Evolutionary conservation across 2,797 vertebrate genomes (phyloP).

Genomic region (Limnodromus scolopaceus): DNA sequence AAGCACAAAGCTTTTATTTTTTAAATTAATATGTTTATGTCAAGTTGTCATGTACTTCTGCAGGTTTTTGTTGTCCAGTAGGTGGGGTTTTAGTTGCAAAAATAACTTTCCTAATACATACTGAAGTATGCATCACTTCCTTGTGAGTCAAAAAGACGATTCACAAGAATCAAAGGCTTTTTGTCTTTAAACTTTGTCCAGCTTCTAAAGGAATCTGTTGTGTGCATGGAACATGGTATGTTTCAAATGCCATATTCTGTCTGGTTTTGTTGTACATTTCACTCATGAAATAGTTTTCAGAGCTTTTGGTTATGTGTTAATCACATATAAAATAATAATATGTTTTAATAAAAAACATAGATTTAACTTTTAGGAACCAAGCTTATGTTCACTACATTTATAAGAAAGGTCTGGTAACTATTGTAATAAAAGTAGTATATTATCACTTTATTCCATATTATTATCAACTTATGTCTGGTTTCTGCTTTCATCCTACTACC

Average conservation of each 20-base stretch:
- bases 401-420: neutral
- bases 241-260: neutral
- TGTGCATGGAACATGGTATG: neutral
- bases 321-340: too few relatives aligned
- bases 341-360: neutral
- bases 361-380: neutral
- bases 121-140: neutral
- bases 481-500: neutral
- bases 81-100: neutral
- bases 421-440: too few relatives aligned
- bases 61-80: neutral
- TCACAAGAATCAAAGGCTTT: neutral
- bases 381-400: neutral
- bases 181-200: neutral
- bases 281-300: neutral
- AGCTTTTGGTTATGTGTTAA: neutral
- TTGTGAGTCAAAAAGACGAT: slow-evolving; percentile 9
- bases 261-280: neutral
- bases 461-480: neutral
- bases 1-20: neutral
- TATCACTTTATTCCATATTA: neutral
- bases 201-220: neutral
- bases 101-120: neutral
- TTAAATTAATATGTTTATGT: neutral
- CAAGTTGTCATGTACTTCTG: neutral